These are phyloP conservation scores for Actinopyga echinites DNA, from an alignment of 53 echinoderm and acorn worm genomes.

Conservation along the genomic window DNA sequence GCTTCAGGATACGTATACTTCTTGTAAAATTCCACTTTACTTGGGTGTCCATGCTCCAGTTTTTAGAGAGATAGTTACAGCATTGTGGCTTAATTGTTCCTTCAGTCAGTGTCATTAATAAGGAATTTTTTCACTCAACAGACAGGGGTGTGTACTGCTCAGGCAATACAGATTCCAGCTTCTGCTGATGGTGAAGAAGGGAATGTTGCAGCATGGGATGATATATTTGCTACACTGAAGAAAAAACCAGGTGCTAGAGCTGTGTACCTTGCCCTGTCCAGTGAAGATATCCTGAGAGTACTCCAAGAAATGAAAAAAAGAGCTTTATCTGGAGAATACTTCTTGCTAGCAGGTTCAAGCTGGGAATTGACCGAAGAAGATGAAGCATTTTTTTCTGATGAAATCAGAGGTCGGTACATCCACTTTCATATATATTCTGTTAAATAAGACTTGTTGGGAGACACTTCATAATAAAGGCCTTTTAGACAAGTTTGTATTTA, in stretches of 20 bases:
- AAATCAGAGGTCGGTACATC: not conserved
- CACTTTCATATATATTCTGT: no score
- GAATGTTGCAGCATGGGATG: not conserved
- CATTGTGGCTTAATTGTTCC: no score
- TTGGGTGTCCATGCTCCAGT: no score
- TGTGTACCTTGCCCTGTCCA: not conserved
- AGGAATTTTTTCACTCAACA: not conserved
- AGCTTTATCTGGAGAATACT: not conserved
- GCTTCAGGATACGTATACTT: no score
- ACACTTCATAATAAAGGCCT: no score
- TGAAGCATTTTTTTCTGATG: not conserved
- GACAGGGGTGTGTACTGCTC: slow-evolving; percentile 11
- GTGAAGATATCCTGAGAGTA: not conserved
- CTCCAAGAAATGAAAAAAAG: not conserved
- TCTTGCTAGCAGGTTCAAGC: not conserved
- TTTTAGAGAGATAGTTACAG: no score
- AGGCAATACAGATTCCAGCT: not conserved
- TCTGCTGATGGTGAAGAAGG: not conserved
- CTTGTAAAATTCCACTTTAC: no score
- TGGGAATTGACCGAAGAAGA: slow-evolving; percentile 16
- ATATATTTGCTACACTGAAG: not conserved
- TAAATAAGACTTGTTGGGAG: no score
- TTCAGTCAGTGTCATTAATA: no score
- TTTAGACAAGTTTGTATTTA: no score
- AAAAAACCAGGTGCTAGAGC: slow-evolving; percentile 30